phyloP scores from a whole-genome alignment of 2,888 invertebrate genomes.

The Dryococelus australis region DNA sequence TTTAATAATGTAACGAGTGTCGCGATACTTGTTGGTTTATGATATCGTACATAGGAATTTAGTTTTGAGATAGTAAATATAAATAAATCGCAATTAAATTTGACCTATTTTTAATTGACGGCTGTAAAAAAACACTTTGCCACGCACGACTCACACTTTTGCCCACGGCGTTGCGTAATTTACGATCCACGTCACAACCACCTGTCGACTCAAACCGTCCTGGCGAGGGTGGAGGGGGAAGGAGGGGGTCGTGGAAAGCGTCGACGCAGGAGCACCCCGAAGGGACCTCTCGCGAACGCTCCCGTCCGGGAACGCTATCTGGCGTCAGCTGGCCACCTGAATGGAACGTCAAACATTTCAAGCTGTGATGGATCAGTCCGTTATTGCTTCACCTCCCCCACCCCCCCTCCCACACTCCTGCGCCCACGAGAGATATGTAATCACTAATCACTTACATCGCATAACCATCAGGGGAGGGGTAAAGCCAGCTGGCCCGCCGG shows the following conservation, averaged over 20 bases:
- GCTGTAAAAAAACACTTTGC: too few species aligned
- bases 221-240: neutral
- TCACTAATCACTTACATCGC: slow-evolving; percentile 11
- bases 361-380: slow-evolving; percentile 20
- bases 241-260: neutral
- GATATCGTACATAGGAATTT: too few species aligned
- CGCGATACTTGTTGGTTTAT: too few species aligned
- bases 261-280: slow-evolving; percentile 17
- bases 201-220: neutral
- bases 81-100: too few species aligned
- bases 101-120: too few species aligned
- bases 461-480: neutral
- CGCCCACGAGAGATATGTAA: neutral
- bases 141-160: too few species aligned
- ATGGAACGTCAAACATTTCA: slow-evolving; percentile 22
- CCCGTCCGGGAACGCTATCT: neutral
- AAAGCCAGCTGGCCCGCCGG: neutral
- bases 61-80: too few species aligned
- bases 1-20: too few species aligned
- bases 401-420: too few species aligned
- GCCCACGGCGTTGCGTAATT: too few species aligned
- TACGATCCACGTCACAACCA: neutral
- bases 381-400: neutral
- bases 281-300: neutral
- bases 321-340: slow-evolving; percentile 22